phyloP scores from a whole-genome alignment of 2,797 vertebrate species.

The Hippocampus kuda region DNA sequence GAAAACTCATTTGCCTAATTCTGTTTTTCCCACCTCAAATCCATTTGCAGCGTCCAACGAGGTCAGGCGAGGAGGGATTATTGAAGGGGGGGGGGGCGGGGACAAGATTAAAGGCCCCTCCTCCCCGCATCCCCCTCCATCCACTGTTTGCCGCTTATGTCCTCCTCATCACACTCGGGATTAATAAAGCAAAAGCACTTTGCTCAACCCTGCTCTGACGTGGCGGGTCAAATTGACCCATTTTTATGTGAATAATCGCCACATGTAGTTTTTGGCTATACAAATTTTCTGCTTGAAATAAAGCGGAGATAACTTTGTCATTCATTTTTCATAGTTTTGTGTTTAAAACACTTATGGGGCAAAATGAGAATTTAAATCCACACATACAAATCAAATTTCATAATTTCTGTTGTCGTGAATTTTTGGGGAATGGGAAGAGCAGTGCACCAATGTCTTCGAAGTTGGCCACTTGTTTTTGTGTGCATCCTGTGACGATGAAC shows the following conservation, averaged over 20 bases:
- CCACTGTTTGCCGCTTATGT: neutral
- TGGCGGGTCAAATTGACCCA: neutral
- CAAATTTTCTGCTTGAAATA: too few relatives aligned
- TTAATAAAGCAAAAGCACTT: constrained; percentile 6
- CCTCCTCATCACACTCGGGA: neutral
- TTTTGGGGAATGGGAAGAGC: too few relatives aligned
- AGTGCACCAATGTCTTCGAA: too few relatives aligned
- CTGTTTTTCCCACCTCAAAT: neutral
- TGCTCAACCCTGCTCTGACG: neutral
- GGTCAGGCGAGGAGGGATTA: neutral
- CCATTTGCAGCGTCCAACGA: neutral
- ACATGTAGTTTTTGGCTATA: too few relatives aligned
- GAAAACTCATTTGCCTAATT: constrained; percentile 6
- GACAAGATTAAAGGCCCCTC: constrained; percentile 1
- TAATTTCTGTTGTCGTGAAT: too few relatives aligned
- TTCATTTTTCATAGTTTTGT: too few relatives aligned
- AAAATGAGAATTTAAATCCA: too few relatives aligned
- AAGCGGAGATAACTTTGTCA: too few relatives aligned
- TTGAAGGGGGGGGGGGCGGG: neutral
- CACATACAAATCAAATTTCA: too few relatives aligned
- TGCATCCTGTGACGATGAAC: too few relatives aligned
- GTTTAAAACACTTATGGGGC: too few relatives aligned
- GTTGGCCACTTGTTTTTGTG: too few relatives aligned
- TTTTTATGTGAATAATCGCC: neutral
- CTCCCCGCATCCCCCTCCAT: neutral